Conservation (phyloP, 2,797 vertebrate species). For the Eidolon dupreanum region DNA sequence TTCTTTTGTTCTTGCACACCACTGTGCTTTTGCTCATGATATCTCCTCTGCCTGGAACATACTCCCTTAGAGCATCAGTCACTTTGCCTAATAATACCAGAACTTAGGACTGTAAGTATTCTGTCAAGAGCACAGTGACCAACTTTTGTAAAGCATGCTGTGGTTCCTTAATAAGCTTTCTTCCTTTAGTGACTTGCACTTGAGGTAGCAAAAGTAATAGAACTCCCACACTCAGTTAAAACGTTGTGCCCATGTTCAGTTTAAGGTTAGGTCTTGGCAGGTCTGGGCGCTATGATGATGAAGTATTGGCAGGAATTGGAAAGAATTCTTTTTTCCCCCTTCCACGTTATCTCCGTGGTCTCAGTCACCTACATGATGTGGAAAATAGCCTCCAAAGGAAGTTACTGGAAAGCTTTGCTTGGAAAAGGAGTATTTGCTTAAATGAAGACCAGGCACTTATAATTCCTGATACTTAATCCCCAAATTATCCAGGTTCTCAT, state of each 20-base stretch:
- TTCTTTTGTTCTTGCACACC: neutral
- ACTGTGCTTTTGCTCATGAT: neutral
- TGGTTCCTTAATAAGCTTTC: neutral
- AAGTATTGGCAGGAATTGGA: neutral
- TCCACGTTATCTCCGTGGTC: neutral
- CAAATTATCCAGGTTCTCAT: neutral
- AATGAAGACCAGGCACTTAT: neutral
- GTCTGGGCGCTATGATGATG: neutral
- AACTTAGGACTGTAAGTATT: neutral
- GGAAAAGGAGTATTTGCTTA: neutral
- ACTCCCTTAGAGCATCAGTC: neutral
- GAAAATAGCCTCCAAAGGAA: conserved; percentile 1
- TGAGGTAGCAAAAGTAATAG: neutral
- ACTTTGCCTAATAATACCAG: neutral
- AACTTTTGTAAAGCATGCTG: neutral
- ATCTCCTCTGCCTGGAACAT: neutral
- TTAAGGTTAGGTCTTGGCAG: neutral
- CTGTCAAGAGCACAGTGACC: neutral
- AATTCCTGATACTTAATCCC: neutral
- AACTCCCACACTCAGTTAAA: neutral
- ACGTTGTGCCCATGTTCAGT: neutral
- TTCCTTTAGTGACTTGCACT: neutral
- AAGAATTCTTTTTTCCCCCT: neutral
- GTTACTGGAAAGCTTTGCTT: neutral
- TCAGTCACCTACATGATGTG: neutral